phyloP scores from a whole-genome alignment of 2,888 invertebrate genomes.

The Griposia aprilina region DNA sequence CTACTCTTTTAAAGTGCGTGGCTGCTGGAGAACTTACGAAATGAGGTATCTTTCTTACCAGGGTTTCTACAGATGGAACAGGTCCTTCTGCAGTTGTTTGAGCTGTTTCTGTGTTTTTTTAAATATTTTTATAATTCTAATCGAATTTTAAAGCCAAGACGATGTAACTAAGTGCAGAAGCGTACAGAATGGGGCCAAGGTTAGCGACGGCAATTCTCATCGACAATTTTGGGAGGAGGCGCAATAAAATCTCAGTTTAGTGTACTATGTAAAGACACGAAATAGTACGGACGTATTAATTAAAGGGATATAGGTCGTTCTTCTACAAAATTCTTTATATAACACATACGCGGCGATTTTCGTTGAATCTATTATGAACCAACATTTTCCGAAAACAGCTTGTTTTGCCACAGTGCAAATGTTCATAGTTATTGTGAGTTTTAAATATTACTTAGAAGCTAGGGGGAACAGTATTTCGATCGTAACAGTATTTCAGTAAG shows the following conservation, averaged over 20 bases:
- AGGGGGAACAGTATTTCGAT: not conserved
- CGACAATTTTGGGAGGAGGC: not conserved
- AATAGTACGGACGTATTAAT: not conserved
- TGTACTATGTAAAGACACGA: not conserved
- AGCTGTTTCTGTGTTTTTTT: not conserved
- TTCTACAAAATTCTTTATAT: not conserved
- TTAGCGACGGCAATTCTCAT: not conserved
- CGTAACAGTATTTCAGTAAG: no score
- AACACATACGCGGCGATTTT: not conserved
- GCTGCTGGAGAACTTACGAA: not conserved
- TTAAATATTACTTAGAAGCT: not conserved
- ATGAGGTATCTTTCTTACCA: not conserved
- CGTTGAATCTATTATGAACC: not conserved
- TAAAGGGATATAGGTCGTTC: not conserved
- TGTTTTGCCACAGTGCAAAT: not conserved
- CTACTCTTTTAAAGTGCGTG: not conserved
- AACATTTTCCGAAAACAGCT: not conserved
- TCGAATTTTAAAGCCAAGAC: not conserved
- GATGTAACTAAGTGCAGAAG: no score
- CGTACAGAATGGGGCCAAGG: constrained; percentile 9
- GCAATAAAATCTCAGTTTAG: not conserved
- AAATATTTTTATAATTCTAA: no score
- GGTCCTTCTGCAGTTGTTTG: not conserved
- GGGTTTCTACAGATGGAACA: not conserved
- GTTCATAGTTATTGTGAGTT: not conserved